phyloP scores from a whole-genome alignment of 64 coral and sea anemone species.

The Trachythela sp. region DNA sequence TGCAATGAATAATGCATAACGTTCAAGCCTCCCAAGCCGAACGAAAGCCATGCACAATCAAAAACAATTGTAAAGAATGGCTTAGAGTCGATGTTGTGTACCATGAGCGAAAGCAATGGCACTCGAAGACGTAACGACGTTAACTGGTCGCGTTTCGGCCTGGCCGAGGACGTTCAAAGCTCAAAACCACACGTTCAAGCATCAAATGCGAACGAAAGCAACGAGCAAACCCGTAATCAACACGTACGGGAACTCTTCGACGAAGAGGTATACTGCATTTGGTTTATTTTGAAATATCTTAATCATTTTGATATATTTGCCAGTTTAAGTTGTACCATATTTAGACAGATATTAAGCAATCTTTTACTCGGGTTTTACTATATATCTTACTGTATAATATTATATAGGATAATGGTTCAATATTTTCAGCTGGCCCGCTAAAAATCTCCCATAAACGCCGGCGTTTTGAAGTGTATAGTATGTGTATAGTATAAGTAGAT shows the following conservation, averaged over 20 bases:
- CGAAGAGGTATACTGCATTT: background rate
- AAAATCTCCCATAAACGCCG: no score
- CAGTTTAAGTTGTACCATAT: background rate
- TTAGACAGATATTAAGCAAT: no score
- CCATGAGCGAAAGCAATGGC: background rate
- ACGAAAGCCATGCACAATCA: background rate
- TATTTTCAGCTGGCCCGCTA: no score
- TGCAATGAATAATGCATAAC: background rate
- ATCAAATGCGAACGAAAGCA: background rate
- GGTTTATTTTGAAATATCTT: background rate
- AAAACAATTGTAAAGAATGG: background rate
- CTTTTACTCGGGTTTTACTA: no score
- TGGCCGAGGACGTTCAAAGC: background rate
- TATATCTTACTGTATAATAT: no score
- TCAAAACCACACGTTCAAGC: background rate
- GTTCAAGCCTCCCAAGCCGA: background rate
- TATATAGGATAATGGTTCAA: no score
- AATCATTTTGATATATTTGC: background rate
- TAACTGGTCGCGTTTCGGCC: background rate
- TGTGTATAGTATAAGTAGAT: no score
- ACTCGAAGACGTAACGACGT: background rate
- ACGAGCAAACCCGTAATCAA: background rate
- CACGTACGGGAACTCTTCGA: background rate
- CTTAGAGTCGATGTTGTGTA: background rate
- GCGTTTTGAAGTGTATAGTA: no score